phyloP scores from a whole-genome alignment of 2,113 vertebrate genomes.

The Pan troglodytes region DNA sequence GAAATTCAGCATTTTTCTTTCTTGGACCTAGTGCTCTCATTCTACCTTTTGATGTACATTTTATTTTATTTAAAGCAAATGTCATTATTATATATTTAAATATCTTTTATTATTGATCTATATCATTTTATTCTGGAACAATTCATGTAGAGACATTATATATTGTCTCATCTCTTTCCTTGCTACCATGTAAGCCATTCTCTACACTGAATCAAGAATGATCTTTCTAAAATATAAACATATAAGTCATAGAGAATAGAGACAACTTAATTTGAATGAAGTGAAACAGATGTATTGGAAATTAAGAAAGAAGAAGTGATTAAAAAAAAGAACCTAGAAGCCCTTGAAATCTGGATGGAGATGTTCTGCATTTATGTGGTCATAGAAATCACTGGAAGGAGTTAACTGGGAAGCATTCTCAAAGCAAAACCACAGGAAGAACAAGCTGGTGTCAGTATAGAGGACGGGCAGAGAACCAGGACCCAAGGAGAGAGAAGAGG shows the following conservation, averaged over 20 bases:
- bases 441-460: fast-evolving
- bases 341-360: neutral
- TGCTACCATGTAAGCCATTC: neutral
- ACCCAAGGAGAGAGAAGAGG: fast-evolving
- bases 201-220: neutral
- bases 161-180: neutral
- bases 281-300: neutral
- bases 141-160: neutral
- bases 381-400: neutral
- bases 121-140: neutral
- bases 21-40: neutral
- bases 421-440: neutral
- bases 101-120: neutral
- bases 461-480: fast-evolving
- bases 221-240: neutral
- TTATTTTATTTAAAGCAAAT: neutral
- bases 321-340: neutral
- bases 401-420: fast-evolving
- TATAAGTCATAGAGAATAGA: neutral
- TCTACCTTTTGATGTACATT: neutral
- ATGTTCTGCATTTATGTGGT: neutral
- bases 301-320: neutral
- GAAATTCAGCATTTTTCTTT: neutral
- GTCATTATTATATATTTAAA: neutral
- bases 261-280: neutral